phyloP scores from a whole-genome alignment of 1,140 invertebrate genomes.

The Pseudomyrmex dendroicus region DNA sequence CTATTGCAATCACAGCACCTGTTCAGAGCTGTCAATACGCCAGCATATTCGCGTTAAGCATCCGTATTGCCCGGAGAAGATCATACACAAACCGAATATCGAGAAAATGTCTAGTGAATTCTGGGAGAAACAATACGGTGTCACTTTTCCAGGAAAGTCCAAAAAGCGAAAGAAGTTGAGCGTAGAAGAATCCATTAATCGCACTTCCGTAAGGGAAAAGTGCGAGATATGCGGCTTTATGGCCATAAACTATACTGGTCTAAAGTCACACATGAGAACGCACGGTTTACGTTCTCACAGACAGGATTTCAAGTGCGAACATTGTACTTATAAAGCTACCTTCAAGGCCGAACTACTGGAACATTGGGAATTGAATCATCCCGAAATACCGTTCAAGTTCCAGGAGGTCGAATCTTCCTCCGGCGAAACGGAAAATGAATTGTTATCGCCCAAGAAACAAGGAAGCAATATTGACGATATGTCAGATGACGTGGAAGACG shows the following conservation, averaged over 20 bases:
- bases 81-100: constrained; percentile 74
- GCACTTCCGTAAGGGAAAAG: constrained; percentile 41
- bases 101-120: constrained; percentile 77
- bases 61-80: constrained; percentile 67
- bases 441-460: constrained; percentile 3
- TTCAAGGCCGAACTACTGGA: constrained; percentile 74
- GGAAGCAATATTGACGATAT: constrained; percentile 47
- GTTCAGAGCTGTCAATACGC: constrained; percentile 74
- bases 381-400: constrained; percentile 69
- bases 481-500: constrained; percentile 70
- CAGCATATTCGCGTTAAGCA: constrained; percentile 80
- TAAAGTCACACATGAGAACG: constrained; percentile 77
- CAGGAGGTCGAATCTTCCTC: constrained; percentile 15
- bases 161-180: constrained; percentile 63
- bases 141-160: constrained; percentile 66
- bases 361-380: constrained; percentile 80
- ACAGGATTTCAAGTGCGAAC: constrained; percentile 73
- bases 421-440: background rate
- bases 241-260: constrained; percentile 74
- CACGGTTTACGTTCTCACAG: constrained; percentile 64
- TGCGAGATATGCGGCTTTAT: constrained; percentile 78
- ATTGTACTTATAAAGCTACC: constrained; percentile 76
- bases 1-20: constrained; percentile 81
- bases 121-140: constrained; percentile 82
- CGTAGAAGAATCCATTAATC: background rate